Conservation (phyloP, 64 coral and sea anemone genomes). For the Porites lutea region DNA sequence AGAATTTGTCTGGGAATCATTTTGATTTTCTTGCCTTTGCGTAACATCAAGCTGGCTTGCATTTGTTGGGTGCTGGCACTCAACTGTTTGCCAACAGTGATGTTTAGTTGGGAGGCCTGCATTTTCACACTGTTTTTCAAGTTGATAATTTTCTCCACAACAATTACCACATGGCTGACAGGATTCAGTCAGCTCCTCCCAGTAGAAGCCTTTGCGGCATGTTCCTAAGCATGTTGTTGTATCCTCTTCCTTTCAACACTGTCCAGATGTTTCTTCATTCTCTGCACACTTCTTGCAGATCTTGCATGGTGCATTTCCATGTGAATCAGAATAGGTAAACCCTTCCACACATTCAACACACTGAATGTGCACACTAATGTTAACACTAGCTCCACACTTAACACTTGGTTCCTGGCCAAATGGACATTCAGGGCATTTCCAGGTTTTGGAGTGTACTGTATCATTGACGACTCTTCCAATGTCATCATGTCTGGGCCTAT, state of each 20-base stretch:
- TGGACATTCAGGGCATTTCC: constrained; percentile 5
- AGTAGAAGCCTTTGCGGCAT: constrained; percentile 2
- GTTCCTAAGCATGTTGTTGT: constrained; percentile 11
- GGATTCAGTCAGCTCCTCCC: neutral
- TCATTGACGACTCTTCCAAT: neutral
- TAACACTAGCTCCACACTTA: neutral
- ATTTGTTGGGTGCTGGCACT: neutral
- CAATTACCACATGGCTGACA: constrained; percentile 18
- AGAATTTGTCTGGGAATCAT: neutral
- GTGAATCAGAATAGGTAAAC: neutral
- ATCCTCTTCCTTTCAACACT: neutral
- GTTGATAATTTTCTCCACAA: neutral
- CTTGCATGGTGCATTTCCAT: constrained; percentile 2
- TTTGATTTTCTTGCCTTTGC: too few relatives aligned
- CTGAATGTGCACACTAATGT: neutral
- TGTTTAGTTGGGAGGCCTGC: neutral
- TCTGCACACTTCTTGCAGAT: neutral
- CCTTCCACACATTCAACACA: neutral
- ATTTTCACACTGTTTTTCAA: constrained; percentile 27
- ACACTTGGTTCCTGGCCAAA: neutral
- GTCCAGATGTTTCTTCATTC: neutral
- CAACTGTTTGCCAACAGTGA: neutral
- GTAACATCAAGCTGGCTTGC: too few relatives aligned
- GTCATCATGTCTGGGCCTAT: neutral
- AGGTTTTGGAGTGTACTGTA: neutral